These are phyloP conservation scores for Lutraria lutraria DNA, from an alignment of 2,888 invertebrate genomes.

Conservation along the genomic window DNA sequence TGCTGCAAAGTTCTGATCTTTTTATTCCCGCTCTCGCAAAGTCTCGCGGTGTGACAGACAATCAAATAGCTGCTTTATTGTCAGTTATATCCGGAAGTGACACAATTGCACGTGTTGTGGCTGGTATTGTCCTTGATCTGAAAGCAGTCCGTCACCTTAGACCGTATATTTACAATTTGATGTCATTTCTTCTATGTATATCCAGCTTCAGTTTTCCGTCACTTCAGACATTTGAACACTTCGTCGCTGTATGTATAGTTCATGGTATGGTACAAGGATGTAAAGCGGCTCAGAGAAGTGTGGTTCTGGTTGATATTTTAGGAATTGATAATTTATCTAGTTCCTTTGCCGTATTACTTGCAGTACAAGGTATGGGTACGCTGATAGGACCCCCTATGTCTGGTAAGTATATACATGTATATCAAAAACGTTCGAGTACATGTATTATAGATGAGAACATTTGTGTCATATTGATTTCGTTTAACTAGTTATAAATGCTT, in stretches of 20 bases:
- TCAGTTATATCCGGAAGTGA: constrained; percentile 74
- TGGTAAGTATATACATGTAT: constrained; percentile 50
- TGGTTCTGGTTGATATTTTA: constrained; percentile 62
- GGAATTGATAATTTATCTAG: constrained; percentile 62
- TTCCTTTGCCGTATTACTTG: constrained; percentile 55
- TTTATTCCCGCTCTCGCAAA: constrained; percentile 79
- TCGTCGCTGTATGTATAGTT: constrained; percentile 58
- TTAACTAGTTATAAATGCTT: no score
- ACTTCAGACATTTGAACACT: constrained; percentile 47
- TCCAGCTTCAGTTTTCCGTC: constrained; percentile 70
- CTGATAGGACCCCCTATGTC: constrained; percentile 61
- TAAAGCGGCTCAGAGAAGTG: constrained; percentile 66
- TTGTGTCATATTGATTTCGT: no score
- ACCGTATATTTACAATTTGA: constrained; percentile 70
- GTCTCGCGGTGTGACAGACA: constrained; percentile 70
- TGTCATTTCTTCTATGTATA: constrained; percentile 71
- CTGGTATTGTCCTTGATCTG: constrained; percentile 76
- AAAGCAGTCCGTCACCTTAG: constrained; percentile 68
- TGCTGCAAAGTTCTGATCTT: constrained; percentile 70
- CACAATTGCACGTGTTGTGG: constrained; percentile 69
- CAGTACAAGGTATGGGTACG: constrained; percentile 51
- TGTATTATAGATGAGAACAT: no score
- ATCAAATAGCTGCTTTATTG: constrained; percentile 72
- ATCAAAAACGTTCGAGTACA: not conserved
- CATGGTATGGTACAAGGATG: constrained; percentile 35